These are phyloP conservation scores for Lycocerus yunnanus DNA, from an alignment of 2,888 invertebrate genomes.

Conservation along the genomic window DNA sequence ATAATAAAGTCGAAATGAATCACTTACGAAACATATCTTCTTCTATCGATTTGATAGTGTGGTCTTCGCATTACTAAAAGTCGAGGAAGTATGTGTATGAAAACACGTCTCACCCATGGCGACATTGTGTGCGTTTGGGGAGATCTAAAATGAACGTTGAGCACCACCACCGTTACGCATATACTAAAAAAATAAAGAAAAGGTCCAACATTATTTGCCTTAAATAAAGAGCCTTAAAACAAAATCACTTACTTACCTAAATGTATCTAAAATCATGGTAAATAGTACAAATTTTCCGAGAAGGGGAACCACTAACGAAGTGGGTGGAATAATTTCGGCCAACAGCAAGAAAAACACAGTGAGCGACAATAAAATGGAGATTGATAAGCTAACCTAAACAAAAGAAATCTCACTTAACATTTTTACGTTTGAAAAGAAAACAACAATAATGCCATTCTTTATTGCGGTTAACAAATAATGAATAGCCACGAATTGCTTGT, in stretches of 20 bases:
- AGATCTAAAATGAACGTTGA: constrained; percentile 97
- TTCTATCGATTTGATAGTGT: constrained; percentile 67
- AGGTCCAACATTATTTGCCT: neutral
- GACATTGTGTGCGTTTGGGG: constrained; percentile 98
- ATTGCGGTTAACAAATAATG: neutral
- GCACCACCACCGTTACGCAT: constrained; percentile 76
- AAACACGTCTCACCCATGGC: constrained; percentile 93
- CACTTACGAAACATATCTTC: constrained; percentile 54
- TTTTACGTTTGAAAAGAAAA: constrained; percentile 14
- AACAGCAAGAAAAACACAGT: constrained; percentile 95
- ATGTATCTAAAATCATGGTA: constrained; percentile 94
- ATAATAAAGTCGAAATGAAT: neutral
- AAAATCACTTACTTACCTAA: constrained; percentile 69
- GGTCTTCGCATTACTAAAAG: constrained; percentile 91
- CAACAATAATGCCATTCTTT: neutral
- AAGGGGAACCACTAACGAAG: constrained; percentile 89
- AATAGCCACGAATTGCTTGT: neutral
- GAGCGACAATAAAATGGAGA: constrained; percentile 91
- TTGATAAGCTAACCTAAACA: constrained; percentile 86
- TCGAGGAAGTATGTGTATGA: constrained; percentile 94
- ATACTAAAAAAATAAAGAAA: constrained; percentile 44
- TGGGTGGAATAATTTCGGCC: constrained; percentile 88
- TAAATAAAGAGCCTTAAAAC: neutral
- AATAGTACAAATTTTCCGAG: constrained; percentile 94
- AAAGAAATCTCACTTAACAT: constrained; percentile 4